Evolutionary conservation across 2,113 vertebrate species (phyloP).

Genomic region (Sceloporus tristichus): DNA sequence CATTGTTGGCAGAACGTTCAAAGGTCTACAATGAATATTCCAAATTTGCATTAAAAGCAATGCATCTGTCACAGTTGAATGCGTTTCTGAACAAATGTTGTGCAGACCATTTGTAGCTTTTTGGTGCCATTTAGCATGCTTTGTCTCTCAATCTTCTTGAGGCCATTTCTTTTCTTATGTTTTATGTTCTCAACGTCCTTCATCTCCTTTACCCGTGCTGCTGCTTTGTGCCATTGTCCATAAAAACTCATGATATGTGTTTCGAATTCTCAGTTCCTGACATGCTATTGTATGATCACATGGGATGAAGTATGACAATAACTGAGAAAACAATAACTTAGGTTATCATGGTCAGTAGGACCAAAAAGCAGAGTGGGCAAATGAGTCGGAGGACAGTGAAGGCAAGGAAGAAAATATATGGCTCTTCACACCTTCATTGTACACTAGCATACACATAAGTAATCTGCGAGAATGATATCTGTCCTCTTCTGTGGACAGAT

Average conservation of each 20-base stretch:
- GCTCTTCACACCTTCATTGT: no score
- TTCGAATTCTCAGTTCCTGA: background rate
- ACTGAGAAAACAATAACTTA: background rate
- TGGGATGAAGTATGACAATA: background rate
- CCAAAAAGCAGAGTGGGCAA: background rate
- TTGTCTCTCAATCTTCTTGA: background rate
- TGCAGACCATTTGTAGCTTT: background rate
- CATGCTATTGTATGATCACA: background rate
- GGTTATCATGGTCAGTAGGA: background rate
- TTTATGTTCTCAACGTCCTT: background rate
- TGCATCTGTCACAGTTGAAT: background rate
- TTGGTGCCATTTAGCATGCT: background rate
- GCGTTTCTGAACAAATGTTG: background rate
- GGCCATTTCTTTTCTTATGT: background rate
- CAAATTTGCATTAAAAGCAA: background rate
- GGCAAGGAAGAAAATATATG: background rate
- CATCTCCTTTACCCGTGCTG: background rate
- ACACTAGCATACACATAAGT: no score
- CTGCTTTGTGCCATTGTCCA: background rate
- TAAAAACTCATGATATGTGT: background rate
- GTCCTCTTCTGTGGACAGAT: no score
- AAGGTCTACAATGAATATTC: background rate
- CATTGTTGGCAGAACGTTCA: background rate
- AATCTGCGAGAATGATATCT: no score
- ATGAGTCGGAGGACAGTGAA: background rate